These are phyloP conservation scores for Brachycybe producta DNA, from an alignment of 2,888 invertebrate genomes.

Conservation along the genomic window DNA sequence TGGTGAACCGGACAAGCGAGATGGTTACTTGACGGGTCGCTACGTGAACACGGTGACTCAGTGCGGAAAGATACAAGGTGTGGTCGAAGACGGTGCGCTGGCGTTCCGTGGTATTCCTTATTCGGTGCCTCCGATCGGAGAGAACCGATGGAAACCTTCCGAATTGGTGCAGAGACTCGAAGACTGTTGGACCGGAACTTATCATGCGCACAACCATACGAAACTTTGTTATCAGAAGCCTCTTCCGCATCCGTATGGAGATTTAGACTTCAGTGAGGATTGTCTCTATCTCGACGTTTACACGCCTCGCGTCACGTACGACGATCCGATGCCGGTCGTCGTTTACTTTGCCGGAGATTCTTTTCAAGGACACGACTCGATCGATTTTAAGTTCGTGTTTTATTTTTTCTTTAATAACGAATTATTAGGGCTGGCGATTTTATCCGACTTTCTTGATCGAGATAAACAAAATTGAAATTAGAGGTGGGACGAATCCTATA, in stretches of 20 bases:
- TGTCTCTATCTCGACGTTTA: slow-evolving; percentile 63
- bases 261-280: slow-evolving; percentile 40
- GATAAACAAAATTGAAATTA: no score
- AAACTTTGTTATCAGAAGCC: slow-evolving; percentile 48
- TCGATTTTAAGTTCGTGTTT: slow-evolving; percentile 19
- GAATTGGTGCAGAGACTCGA: slow-evolving; percentile 25
- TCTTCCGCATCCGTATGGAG: slow-evolving; percentile 12
- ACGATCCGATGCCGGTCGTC: slow-evolving; percentile 21
- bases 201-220: slow-evolving; percentile 45
- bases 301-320: slow-evolving; percentile 41
- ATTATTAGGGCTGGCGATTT: no score
- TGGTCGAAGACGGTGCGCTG: slow-evolving; percentile 34
- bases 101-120: slow-evolving; percentile 60
- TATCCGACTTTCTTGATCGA: no score
- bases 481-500: no score
- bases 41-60: background rate
- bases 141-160: slow-evolving; percentile 43
- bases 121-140: slow-evolving; percentile 50
- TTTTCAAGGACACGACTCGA: slow-evolving; percentile 21
- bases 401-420: background rate
- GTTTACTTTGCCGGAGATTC: slow-evolving; percentile 24
- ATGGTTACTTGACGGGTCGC: no score
- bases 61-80: slow-evolving; percentile 24
- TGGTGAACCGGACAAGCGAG: no score
- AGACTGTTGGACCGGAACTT: slow-evolving; percentile 38